A percentile compares a stretch with the other conserved stretches of the same genome.
phyloP scores from a whole-genome alignment of 2,113 vertebrate genomes.

The Coregonus clupeaformis region DNA sequence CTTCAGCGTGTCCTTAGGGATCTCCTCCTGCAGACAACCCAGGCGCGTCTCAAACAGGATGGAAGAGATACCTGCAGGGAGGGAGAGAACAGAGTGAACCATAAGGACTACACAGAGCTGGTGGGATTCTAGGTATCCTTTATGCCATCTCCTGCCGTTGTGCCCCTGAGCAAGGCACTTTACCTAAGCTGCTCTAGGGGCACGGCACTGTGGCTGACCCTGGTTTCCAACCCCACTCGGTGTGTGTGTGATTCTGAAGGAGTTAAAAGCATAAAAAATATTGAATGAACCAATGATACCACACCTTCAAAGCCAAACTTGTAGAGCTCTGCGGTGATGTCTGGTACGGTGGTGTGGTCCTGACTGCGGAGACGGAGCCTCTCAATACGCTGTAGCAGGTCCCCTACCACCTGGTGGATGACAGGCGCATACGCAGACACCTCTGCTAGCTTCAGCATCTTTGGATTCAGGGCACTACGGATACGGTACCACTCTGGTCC shows the following conservation, averaged over 20 bases:
- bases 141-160: too few relatives aligned
- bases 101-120: not conserved
- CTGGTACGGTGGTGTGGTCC: slow-evolving; percentile 55
- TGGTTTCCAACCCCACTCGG: too few relatives aligned
- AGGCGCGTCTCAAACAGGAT: slow-evolving; percentile 76
- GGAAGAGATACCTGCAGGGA: slow-evolving; percentile 63
- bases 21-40: slow-evolving; percentile 73
- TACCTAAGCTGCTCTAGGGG: too few relatives aligned
- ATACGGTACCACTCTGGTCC: slow-evolving; percentile 71
- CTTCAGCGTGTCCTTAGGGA: slow-evolving; percentile 66
- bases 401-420: slow-evolving; percentile 70
- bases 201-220: too few relatives aligned
- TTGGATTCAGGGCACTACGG: slow-evolving; percentile 72
- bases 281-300: not conserved
- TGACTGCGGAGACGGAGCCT: slow-evolving; percentile 56
- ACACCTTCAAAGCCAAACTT: slow-evolving; percentile 80
- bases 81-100: not conserved
- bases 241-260: not conserved
- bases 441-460: slow-evolving; percentile 70
- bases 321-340: slow-evolving; percentile 71
- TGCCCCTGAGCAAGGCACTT: too few relatives aligned
- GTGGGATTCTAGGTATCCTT: too few relatives aligned
- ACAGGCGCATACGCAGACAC: slow-evolving; percentile 51
- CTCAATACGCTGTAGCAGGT: slow-evolving; percentile 70
- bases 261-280: too few relatives aligned